Conservation (phyloP, 2,888 invertebrate genomes). For the Monochamus alternatus region DNA sequence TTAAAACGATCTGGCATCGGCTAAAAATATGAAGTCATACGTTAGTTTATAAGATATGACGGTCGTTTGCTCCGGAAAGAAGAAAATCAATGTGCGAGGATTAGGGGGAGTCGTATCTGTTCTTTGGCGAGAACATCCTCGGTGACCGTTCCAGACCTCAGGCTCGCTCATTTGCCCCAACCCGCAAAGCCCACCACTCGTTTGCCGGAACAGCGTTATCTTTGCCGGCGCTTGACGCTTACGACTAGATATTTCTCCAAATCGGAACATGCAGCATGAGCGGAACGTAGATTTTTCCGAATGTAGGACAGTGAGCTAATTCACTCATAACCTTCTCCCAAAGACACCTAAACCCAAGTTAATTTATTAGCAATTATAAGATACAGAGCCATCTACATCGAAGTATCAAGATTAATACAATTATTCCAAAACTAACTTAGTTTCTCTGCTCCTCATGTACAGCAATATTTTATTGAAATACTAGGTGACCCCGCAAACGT, state of each 20-base stretch:
- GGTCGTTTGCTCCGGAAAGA: conserved; percentile 17
- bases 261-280: too few relatives aligned
- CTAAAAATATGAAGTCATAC: conserved; percentile 24
- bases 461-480: too few relatives aligned
- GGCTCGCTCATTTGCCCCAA: not conserved
- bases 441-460: too few relatives aligned
- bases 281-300: too few relatives aligned
- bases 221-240: not conserved
- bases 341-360: too few relatives aligned
- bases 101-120: conserved; percentile 12
- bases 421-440: too few relatives aligned
- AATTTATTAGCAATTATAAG: too few relatives aligned
- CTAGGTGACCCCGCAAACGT: too few relatives aligned
- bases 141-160: conserved; percentile 8
- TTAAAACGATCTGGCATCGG: conserved; percentile 21
- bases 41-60: conserved; percentile 15
- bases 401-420: too few relatives aligned
- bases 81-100: conserved; percentile 20
- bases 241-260: not conserved
- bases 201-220: not conserved
- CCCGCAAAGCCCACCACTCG: not conserved
- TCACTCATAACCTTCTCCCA: too few relatives aligned
- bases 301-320: too few relatives aligned
- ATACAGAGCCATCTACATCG: too few relatives aligned
- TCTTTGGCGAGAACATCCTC: conserved; percentile 11